A percentile compares a stretch with the other conserved stretches of the same genome.
Evolutionary conservation across 2,888 invertebrate species (phyloP).

Genomic region (Sphecodes monilicornis): DNA sequence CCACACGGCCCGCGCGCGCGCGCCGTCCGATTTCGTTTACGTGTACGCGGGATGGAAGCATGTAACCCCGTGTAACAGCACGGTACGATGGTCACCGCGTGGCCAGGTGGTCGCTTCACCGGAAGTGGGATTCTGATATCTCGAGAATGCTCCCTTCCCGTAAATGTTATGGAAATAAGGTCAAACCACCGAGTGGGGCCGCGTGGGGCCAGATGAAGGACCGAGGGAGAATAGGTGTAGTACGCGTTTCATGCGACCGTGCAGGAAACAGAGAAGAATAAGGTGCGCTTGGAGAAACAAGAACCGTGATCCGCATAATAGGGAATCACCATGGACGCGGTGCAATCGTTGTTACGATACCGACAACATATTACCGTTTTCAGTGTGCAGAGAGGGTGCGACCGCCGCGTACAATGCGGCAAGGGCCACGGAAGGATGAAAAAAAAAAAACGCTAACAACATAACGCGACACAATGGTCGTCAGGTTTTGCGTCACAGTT

Average conservation of each 20-base stretch:
- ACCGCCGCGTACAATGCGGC: constrained; percentile 45
- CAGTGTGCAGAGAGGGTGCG: constrained; percentile 60
- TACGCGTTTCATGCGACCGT: neutral
- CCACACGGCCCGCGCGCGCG: constrained; percentile 17
- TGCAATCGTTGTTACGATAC: constrained; percentile 55
- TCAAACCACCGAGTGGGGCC: constrained; percentile 70
- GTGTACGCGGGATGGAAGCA: constrained; percentile 3
- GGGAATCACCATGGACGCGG: constrained; percentile 57
- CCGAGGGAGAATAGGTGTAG: constrained; percentile 25
- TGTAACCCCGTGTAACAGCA: constrained; percentile 51
- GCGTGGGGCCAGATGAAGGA: constrained; percentile 63
- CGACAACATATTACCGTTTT: constrained; percentile 56
- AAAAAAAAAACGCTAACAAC: constrained; percentile 69
- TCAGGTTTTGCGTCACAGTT: constrained; percentile 57
- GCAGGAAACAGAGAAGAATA: constrained; percentile 23
- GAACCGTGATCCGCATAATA: constrained; percentile 67
- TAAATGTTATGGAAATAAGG: constrained; percentile 78
- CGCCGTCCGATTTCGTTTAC: constrained; percentile 33
- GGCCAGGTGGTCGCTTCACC: constrained; percentile 78
- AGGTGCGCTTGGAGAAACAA: constrained; percentile 40
- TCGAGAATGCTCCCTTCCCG: constrained; percentile 62
- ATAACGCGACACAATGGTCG: constrained; percentile 70
- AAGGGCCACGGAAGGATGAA: constrained; percentile 36
- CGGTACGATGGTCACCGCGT: constrained; percentile 71
- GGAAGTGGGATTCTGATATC: constrained; percentile 80